A percentile compares a stretch with the other conserved stretches of the same genome.
phyloP scores from a whole-genome alignment of 2,888 invertebrate species.

The Ichneumoninae sp. region DNA sequence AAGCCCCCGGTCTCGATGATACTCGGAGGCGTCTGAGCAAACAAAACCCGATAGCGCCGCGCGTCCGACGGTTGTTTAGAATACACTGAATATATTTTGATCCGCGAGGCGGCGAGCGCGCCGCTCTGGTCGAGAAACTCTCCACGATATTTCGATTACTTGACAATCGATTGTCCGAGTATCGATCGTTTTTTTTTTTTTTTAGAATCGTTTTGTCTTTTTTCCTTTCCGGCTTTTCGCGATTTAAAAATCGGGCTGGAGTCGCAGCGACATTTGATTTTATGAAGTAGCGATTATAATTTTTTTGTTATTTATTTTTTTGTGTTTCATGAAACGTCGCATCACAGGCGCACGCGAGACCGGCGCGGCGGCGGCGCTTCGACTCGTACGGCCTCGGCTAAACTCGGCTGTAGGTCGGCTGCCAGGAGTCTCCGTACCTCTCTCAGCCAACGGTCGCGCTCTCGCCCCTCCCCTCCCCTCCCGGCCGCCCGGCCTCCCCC shows the following conservation, averaged over 20 bases:
- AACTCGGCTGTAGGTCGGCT: conserved; percentile 47
- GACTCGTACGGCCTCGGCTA: conserved; percentile 51
- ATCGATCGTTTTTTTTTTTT: too few species aligned
- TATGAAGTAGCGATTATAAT: too few species aligned
- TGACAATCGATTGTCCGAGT: too few species aligned
- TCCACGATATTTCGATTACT: too few species aligned
- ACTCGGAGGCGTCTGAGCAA: conserved; percentile 43
- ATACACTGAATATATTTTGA: conserved; percentile 60
- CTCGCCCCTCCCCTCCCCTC: neutral
- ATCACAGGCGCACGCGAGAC: conserved; percentile 10
- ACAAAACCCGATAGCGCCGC: conserved; percentile 46
- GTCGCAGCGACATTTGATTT: too few species aligned
- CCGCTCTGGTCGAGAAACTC: neutral
- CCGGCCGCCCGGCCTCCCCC: neutral
- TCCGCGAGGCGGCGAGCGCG: conserved; percentile 34
- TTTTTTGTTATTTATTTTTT: too few species aligned
- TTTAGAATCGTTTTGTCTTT: too few species aligned
- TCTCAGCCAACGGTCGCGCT: conserved; percentile 19
- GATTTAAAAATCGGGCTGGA: too few species aligned
- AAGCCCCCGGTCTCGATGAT: conserved; percentile 34
- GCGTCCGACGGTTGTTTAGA: conserved; percentile 51
- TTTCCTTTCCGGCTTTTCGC: too few species aligned
- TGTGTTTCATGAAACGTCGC: too few species aligned
- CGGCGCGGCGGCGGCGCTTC: conserved; percentile 37
- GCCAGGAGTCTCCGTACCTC: conserved; percentile 38